Percentiles rank a stretch among this genome's conserved stretches.
Conservation (phyloP, 2,797 vertebrate species). For the Anguilla marmorata region DNA sequence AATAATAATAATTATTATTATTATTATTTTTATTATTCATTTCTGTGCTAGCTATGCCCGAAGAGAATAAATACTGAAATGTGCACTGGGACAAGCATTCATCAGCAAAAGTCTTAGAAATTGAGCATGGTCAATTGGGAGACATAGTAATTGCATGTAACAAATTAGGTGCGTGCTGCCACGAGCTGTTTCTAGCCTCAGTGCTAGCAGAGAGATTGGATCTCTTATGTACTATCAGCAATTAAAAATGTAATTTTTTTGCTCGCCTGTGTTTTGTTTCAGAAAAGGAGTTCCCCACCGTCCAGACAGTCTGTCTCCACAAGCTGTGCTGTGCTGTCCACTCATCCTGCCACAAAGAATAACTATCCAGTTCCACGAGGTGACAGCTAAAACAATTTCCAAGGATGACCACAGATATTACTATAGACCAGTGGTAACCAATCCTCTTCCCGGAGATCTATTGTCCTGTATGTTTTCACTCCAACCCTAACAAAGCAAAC, state of each 20-base stretch:
- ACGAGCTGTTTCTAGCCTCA: not conserved
- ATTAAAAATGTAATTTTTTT: not conserved
- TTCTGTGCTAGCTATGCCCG: no score
- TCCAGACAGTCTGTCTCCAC: not conserved
- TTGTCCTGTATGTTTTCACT: no score
- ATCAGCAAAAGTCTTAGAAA: no score
- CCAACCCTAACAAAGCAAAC: no score
- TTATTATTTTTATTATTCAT: no score
- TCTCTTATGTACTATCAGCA: not conserved
- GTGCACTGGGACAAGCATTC: no score
- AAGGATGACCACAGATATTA: not conserved
- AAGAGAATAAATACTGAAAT: no score
- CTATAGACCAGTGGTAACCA: no score
- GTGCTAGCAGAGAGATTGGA: not conserved
- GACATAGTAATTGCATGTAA: not conserved
- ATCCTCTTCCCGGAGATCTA: no score
- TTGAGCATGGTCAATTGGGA: no score
- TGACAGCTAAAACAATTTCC: not conserved
- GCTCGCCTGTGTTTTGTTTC: not conserved
- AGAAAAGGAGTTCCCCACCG: not conserved
- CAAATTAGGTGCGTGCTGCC: not conserved
- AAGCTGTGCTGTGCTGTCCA: not conserved
- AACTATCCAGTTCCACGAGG: not conserved
- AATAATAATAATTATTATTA: no score
- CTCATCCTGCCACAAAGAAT: not conserved